These are phyloP conservation scores for Phylloscopus whistleri DNA, from an alignment of 2,113 vertebrate species.

Conservation along the genomic window DNA sequence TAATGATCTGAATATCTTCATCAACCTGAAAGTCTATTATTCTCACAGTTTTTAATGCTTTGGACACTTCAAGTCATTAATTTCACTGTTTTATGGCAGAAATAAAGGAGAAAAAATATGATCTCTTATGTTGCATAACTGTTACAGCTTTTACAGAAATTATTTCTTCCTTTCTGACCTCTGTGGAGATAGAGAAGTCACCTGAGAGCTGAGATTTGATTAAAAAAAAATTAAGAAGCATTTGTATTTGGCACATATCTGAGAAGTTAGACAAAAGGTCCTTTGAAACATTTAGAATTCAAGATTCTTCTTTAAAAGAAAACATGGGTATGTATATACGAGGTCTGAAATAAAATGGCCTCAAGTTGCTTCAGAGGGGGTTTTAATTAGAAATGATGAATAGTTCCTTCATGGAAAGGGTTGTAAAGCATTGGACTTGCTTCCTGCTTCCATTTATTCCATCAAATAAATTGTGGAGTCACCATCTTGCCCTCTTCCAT, in stretches of 20 bases:
- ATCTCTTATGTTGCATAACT: not conserved
- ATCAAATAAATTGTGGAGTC: not conserved
- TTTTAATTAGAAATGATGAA: not conserved
- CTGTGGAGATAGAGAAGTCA: not conserved
- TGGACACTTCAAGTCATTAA: not conserved
- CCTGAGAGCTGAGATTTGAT: not conserved
- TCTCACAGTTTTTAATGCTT: not conserved
- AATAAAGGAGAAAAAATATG: not conserved
- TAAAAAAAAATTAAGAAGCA: not conserved
- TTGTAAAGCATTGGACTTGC: not conserved
- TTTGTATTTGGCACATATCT: not conserved
- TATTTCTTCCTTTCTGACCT: not conserved
- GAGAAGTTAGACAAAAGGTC: not conserved
- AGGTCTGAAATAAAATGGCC: not conserved
- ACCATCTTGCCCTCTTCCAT: not conserved
- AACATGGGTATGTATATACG: rapidly evolving
- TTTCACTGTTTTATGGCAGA: not conserved
- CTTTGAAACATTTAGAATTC: not conserved
- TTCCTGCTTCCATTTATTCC: not conserved
- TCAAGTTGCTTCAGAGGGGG: not conserved
- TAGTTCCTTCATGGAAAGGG: no score
- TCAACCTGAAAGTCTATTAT: not conserved
- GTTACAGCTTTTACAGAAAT: not conserved
- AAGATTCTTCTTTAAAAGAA: not conserved
- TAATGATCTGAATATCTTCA: not conserved